A percentile compares a stretch with the other conserved stretches of the same genome.
These are phyloP conservation scores for Micropoecilia bifurca DNA, from an alignment of 2,797 vertebrate genomes.

Conservation along the genomic window DNA sequence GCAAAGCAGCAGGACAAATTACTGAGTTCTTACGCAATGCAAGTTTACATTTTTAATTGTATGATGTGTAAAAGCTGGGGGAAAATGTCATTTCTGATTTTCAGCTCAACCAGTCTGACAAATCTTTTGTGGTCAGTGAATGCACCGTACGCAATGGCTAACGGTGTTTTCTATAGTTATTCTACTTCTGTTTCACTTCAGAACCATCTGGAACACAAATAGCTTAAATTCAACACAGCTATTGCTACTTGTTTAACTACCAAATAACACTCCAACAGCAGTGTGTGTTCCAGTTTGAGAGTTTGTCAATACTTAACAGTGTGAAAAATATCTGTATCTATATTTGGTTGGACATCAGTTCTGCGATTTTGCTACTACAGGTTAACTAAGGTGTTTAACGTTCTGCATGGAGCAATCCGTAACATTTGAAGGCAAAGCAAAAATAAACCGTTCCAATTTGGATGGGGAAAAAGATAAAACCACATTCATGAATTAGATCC, in stretches of 20 bases:
- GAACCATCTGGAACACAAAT: neutral
- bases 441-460: neutral
- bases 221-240: neutral
- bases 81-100: neutral
- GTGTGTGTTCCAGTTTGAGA: neutral
- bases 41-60: neutral
- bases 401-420: neutral
- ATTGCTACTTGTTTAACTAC: neutral
- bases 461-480: neutral
- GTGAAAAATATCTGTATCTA: too few species aligned
- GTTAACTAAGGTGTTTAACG: neutral
- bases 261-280: neutral
- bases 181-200: neutral
- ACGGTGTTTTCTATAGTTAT: neutral
- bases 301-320: neutral
- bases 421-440: neutral
- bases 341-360: neutral
- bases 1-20: constrained; percentile 15
- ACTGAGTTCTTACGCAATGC: constrained; percentile 8
- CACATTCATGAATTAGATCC: neutral
- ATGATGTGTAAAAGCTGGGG: neutral
- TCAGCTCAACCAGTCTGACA: neutral
- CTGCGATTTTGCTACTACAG: neutral
- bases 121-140: neutral
- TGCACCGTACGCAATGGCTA: too few species aligned